Base-by-base conservation (phyloP, 2,113 vertebrate species). In the Dipodomys merriami region DNA sequence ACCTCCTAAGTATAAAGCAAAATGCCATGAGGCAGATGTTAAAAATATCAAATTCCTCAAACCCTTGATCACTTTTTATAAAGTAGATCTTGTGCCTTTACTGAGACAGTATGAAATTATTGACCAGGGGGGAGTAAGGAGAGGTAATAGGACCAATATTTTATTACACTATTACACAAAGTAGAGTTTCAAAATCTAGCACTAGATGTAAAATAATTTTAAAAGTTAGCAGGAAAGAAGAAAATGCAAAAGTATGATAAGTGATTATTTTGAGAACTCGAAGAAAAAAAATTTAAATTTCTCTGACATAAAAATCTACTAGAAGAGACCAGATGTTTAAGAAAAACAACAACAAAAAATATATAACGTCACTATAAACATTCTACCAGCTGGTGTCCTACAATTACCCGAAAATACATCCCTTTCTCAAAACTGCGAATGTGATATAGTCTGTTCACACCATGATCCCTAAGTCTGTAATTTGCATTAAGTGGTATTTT, bases 351-450 rank as follows among this genome's bases (percentile, higher is more conserved):
- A 46, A 6, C 82, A 96, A 88, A 67, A 90, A 39, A 11, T 84
- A 95, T 76, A 96, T 83, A 96, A 95, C 74, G 9, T 92, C n/a
- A 5, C 96, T 96, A 86, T 91, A 92, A 96, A 92, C 60, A 82
- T 86, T 94, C 44, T 64, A 95, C 82, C 94, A 98, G 92, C 82
- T 97, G 93, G 69, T 92, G 27, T 95, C 82, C 96, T 96, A 90
- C 67, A 96, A 96, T 96, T 97, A 83, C 64, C 64, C 83, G 64
- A 91, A 96, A 90, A 16, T 76, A 67, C 49, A 86, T 15, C 64
- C 60, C 77, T 80, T 91, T 23, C 7, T 93, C 13, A 88, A 95
- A 94, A 81, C 20, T 85, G 12, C 46, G n/a, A 95, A 88, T 71
- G 7, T 46, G 77, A 62, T 93, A 88, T 93, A 88, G 46, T n/a